phyloP scores from a whole-genome alignment of 2,797 vertebrate genomes.

The Pseudotriccus pelzelni region DNA sequence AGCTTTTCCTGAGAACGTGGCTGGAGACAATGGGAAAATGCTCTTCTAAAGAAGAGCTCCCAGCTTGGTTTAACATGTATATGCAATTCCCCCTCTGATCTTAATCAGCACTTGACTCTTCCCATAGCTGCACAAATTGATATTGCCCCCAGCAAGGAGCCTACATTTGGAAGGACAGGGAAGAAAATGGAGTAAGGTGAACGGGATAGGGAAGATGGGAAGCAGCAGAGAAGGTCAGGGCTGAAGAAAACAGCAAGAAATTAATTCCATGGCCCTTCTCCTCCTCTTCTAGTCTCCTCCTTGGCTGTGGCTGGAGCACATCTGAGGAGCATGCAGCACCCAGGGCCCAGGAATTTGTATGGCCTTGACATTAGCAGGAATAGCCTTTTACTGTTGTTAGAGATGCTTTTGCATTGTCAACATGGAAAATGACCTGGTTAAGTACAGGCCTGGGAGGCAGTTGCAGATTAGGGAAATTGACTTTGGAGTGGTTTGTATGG shows the following conservation, averaged over 20 bases:
- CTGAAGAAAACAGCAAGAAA: neutral
- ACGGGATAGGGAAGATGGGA: neutral
- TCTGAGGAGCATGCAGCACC: conserved; percentile 10
- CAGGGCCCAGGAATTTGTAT: neutral
- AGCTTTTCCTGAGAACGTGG: neutral
- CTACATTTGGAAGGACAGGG: neutral
- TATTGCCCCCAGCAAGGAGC: neutral
- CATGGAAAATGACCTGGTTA: neutral
- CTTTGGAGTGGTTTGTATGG: neutral
- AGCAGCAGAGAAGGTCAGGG: neutral
- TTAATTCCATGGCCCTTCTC: neutral
- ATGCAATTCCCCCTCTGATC: neutral
- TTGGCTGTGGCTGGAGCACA: neutral
- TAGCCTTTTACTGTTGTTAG: neutral
- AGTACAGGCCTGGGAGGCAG: neutral
- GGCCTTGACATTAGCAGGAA: neutral
- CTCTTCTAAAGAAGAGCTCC: neutral
- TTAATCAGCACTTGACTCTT: neutral
- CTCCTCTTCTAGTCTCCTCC: neutral
- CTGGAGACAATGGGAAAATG: neutral
- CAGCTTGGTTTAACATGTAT: neutral
- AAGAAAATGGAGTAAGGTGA: neutral
- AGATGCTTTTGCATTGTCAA: conserved; percentile 4
- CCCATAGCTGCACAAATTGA: neutral
- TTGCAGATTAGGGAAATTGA: neutral